A percentile compares a stretch with the other conserved stretches of the same genome.
phyloP scores from a whole-genome alignment of 2,888 invertebrate genomes.

The Andrena camellia region DNA sequence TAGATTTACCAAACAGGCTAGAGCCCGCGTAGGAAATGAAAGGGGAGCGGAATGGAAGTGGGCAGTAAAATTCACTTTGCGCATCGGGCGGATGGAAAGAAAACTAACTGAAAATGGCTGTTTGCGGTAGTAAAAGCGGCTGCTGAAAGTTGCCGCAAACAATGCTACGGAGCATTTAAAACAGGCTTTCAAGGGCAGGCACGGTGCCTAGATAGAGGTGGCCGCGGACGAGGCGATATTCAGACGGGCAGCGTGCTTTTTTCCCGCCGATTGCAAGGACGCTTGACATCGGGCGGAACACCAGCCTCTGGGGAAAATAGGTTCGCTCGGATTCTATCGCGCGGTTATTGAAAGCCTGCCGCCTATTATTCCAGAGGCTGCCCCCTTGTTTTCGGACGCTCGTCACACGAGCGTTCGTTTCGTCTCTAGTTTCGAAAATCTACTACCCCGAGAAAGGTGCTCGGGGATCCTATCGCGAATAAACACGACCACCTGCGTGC shows the following conservation, averaged over 20 bases:
- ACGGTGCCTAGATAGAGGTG: conserved; percentile 37
- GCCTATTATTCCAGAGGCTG: conserved; percentile 12
- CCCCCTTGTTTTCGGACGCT: background rate
- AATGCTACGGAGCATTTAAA: conserved; percentile 52
- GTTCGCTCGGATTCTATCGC: background rate
- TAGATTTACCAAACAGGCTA: conserved; percentile 61
- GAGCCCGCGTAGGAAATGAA: conserved; percentile 42
- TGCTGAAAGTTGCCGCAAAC: conserved; percentile 61
- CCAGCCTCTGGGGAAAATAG: background rate
- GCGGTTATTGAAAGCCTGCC: conserved; percentile 39
- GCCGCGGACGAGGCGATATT: conserved; percentile 31
- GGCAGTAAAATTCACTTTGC: conserved; percentile 71
- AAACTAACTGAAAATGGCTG: conserved; percentile 69
- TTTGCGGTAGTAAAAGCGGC: conserved; percentile 72
- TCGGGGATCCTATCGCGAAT: background rate
- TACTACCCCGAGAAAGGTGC: background rate
- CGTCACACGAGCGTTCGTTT: background rate
- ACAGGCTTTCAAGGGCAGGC: conserved; percentile 21
- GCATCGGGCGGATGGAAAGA: conserved; percentile 62
- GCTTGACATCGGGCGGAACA: conserved; percentile 16
- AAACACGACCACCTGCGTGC: background rate
- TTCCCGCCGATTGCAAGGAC: conserved; percentile 2
- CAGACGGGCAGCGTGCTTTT: conserved; percentile 4
- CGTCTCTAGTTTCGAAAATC: background rate
- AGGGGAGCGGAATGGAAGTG: conserved; percentile 61